These are phyloP conservation scores for Argyresthia albistria DNA, from an alignment of 2,888 invertebrate species.

Conservation along the genomic window DNA sequence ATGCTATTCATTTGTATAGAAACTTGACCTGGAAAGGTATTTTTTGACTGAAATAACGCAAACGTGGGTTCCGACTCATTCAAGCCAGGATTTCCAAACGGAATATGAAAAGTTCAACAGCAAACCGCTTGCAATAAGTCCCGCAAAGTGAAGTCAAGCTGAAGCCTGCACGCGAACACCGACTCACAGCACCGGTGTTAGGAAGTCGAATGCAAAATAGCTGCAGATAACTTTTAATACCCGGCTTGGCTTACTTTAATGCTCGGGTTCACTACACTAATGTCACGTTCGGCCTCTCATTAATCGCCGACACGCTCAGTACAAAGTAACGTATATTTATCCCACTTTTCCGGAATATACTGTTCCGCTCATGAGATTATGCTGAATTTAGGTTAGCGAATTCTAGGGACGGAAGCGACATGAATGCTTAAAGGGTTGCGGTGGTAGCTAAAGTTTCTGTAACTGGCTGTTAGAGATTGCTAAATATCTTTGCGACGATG, in stretches of 20 bases:
- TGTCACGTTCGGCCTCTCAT: slow-evolving; percentile 68
- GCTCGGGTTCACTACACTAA: slow-evolving; percentile 58
- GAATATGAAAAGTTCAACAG: neutral
- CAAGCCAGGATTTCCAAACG: neutral
- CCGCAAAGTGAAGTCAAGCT: too few relatives aligned
- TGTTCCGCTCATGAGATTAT: neutral
- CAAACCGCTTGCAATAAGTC: too few relatives aligned
- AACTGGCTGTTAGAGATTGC: too few relatives aligned
- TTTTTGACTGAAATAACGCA: too few relatives aligned
- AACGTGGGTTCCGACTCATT: neutral
- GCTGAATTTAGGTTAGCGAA: neutral
- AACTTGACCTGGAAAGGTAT: too few relatives aligned
- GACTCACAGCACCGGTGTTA: slow-evolving; percentile 20
- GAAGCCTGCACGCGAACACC: neutral
- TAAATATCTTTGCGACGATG: too few relatives aligned
- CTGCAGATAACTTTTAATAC: slow-evolving; percentile 69
- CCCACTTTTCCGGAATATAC: slow-evolving; percentile 33
- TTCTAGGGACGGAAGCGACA: neutral
- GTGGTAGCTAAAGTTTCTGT: neutral
- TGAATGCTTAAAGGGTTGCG: neutral
- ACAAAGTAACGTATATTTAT: slow-evolving; percentile 55
- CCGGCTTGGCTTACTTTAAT: slow-evolving; percentile 51
- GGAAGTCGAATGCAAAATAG: slow-evolving; percentile 68
- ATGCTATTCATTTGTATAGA: too few relatives aligned
- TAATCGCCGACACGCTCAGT: slow-evolving; percentile 49